A percentile compares a stretch with the other conserved stretches of the same genome.
These are phyloP conservation scores for Grantiella picta DNA, from an alignment of 2,113 vertebrate genomes.

Conservation along the genomic window DNA sequence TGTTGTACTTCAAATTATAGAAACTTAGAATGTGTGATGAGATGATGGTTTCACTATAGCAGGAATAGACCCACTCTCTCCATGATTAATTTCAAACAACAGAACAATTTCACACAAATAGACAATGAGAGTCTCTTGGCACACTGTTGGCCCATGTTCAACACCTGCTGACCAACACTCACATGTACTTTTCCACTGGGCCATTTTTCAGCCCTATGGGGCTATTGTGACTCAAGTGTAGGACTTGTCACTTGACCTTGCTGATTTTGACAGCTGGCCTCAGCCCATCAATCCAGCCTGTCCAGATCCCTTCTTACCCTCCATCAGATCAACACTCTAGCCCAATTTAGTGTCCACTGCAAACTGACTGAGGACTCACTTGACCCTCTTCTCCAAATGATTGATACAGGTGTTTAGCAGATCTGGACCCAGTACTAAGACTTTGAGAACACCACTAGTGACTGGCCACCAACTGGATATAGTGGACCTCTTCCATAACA, in stretches of 20 bases:
- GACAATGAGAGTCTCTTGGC: neutral
- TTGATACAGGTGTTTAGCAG: neutral
- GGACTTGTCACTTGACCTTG: neutral
- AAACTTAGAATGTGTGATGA: neutral
- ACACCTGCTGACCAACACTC: neutral
- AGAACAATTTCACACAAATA: neutral
- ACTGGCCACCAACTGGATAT: neutral
- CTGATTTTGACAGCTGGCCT: neutral
- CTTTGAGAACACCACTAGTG: neutral
- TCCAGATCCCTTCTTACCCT: neutral
- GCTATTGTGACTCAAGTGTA: neutral
- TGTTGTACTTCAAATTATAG: neutral
- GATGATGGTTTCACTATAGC: neutral
- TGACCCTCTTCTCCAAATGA: neutral
- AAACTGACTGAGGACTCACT: no score
- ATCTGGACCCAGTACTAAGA: neutral
- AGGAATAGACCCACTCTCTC: neutral
- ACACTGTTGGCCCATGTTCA: neutral
- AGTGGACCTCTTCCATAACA: neutral
- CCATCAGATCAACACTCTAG: rapidly evolving
- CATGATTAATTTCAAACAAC: neutral
- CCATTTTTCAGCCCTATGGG: rapidly evolving
- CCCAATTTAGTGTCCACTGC: neutral
- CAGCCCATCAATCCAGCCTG: neutral
- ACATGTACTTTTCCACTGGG: rapidly evolving